These are phyloP conservation scores for Branchellion lobata DNA, from an alignment of 2,888 invertebrate species.

Conservation along the genomic window DNA sequence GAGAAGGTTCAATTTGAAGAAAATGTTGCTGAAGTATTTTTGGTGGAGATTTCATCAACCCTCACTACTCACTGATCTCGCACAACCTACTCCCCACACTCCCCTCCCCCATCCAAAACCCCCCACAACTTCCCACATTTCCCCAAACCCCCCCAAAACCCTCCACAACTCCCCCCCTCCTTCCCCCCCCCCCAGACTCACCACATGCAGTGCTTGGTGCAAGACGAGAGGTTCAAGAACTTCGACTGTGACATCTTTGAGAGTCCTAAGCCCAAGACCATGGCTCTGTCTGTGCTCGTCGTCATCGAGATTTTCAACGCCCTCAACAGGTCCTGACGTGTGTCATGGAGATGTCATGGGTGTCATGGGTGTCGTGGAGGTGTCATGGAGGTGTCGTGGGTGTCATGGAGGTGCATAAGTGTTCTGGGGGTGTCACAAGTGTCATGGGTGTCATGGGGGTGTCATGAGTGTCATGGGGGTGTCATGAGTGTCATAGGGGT, in stretches of 20 bases:
- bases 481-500: too few species aligned
- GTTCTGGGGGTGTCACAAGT: neutral
- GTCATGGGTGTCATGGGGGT: neutral
- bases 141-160: too few species aligned
- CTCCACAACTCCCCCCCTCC: neutral
- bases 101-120: too few species aligned
- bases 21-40: too few species aligned
- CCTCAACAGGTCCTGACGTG: constrained; percentile 81
- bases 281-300: constrained; percentile 98
- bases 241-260: constrained; percentile 95
- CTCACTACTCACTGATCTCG: too few species aligned
- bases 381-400: too few species aligned
- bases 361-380: neutral
- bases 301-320: constrained; percentile 99
- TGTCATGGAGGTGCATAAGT: neutral
- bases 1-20: too few species aligned
- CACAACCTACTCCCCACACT: too few species aligned
- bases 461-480: too few species aligned
- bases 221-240: constrained; percentile 74
- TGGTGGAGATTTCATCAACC: too few species aligned
- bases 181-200: constrained; percentile 57
- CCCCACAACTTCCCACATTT: too few species aligned
- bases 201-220: constrained; percentile 62
- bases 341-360: neutral
- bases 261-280: constrained; percentile 99